These are phyloP conservation scores for Incurvaria masculella DNA, from an alignment of 2,888 invertebrate species.

Conservation along the genomic window DNA sequence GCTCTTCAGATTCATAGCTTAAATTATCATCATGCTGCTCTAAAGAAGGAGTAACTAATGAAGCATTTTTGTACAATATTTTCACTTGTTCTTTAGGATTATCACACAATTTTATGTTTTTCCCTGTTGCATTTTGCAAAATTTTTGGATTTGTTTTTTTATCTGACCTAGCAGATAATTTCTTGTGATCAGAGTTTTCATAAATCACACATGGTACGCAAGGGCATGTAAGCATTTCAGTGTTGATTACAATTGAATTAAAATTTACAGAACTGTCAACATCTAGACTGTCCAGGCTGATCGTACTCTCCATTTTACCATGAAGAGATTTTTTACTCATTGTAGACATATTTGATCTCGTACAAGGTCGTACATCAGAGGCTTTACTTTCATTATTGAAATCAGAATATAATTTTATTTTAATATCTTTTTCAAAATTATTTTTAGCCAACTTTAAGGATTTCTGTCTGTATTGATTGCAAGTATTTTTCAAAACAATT, in stretches of 20 bases:
- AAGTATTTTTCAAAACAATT: no score
- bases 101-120: not conserved
- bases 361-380: no score
- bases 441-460: no score
- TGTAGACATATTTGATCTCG: no score
- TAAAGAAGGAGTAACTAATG: constrained; percentile 29
- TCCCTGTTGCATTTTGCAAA: not conserved
- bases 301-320: constrained; percentile 38
- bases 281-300: constrained; percentile 46
- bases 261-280: constrained; percentile 21
- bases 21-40: constrained; percentile 13
- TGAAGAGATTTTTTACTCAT: no score
- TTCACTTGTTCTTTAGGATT: constrained; percentile 27
- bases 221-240: constrained; percentile 33
- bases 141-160: constrained; percentile 10
- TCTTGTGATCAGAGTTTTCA: constrained; percentile 24
- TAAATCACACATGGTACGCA: constrained; percentile 43
- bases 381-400: constrained; percentile 10
- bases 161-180: constrained; percentile 20
- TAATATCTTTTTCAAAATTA: no score
- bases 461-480: no score
- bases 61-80: constrained; percentile 39
- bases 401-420: no score
- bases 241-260: constrained; percentile 38
- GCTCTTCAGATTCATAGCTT: not conserved